Percentiles rank a stretch among this genome's conserved stretches.
Conservation (phyloP, 1,140 invertebrate genomes). For the Meloidogyne hapla region DNA sequence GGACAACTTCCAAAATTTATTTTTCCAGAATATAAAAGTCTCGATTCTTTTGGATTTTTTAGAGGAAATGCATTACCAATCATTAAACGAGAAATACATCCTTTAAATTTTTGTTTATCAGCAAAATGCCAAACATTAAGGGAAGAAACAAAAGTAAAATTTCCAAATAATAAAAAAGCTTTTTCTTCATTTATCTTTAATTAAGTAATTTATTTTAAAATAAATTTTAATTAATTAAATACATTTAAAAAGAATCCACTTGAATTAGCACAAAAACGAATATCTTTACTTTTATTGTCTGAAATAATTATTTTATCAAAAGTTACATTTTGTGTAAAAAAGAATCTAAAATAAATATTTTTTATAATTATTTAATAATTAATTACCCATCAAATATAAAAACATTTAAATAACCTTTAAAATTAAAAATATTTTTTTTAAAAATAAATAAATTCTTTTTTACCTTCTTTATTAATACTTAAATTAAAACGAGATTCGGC, state of each 20-base stretch:
- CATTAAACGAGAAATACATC: slow-evolving; percentile 44
- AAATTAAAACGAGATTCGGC: slow-evolving; percentile 61
- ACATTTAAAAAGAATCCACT: slow-evolving; percentile 39
- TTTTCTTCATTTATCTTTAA: slow-evolving; percentile 50
- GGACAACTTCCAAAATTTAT: slow-evolving; percentile 51
- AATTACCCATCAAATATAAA: slow-evolving; percentile 15
- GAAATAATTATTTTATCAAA: slow-evolving; percentile 38
- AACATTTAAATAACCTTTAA: not conserved
- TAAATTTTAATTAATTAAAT: slow-evolving; percentile 7
- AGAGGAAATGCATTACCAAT: slow-evolving; percentile 48
- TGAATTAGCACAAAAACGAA: slow-evolving; percentile 52
- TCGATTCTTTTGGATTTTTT: slow-evolving; percentile 41
- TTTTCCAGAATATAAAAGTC: slow-evolving; percentile 41
- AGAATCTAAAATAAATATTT: slow-evolving; percentile 58
- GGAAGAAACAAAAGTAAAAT: slow-evolving; percentile 56
- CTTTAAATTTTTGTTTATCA: slow-evolving; percentile 34
- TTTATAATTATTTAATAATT: slow-evolving; percentile 16
- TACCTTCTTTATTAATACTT: slow-evolving; percentile 45
- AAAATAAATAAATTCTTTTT: not conserved
- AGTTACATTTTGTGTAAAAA: slow-evolving; percentile 54
- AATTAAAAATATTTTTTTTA: not conserved
- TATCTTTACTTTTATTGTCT: slow-evolving; percentile 58
- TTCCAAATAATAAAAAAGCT: slow-evolving; percentile 53
- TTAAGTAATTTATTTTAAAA: slow-evolving; percentile 14
- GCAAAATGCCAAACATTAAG: slow-evolving; percentile 56